Base-by-base conservation (phyloP, 2,797 vertebrate genomes). In the Chelonia mydas region DNA sequence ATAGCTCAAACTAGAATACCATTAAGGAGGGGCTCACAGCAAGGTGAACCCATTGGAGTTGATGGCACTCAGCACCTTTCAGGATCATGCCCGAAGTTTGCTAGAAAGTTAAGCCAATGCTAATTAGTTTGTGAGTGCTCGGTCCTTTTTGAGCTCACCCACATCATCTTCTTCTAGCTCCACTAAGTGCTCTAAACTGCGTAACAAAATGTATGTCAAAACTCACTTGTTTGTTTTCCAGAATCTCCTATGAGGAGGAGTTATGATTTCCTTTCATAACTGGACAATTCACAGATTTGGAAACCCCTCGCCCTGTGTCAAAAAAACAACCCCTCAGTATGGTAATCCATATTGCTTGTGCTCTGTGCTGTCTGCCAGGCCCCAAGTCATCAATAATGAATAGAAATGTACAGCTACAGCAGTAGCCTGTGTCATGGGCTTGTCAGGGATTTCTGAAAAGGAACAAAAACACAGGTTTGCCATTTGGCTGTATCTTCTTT, bases 361-460 rank as follows among this genome's bases (percentile, higher is more conserved):
- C 98, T 98, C 98, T 98, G 97, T 95, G 98, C 98, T 98, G 98
- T 98, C 98, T 98, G 98, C 98, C 98, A 97, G 98, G 98, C 98
- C 99, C 98, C 98, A 96, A 96, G 97, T 98, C 99, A 99, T 99
- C 99, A 99, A 99, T 99, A 99, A 99, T 99, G 99, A 98, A 99
- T 99, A 98, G 98, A 98, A 98, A 99, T 98, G 98, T 99, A 99
- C 99, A 99, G 98, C 97, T 97, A 97, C 96, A 97, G 98, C 98
- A 97, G 97, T 96, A 94, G 98, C 98, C 98, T 97, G 98, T 98
- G 99, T 98, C 98, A 95, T 97, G 97, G 97, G 98, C 98, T 99
- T 98, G 98, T 98, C 98, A 98, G 98, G 97, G 98, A 98, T 98
- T 98, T 98, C 98, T 98, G 98, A 98, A 98, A 98, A 98, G 98